Evolutionary conservation across 2,113 vertebrate genomes (phyloP), one percentile per base, ranked within the genome.

Genomic region (Pardalotus punctatus): DNA sequence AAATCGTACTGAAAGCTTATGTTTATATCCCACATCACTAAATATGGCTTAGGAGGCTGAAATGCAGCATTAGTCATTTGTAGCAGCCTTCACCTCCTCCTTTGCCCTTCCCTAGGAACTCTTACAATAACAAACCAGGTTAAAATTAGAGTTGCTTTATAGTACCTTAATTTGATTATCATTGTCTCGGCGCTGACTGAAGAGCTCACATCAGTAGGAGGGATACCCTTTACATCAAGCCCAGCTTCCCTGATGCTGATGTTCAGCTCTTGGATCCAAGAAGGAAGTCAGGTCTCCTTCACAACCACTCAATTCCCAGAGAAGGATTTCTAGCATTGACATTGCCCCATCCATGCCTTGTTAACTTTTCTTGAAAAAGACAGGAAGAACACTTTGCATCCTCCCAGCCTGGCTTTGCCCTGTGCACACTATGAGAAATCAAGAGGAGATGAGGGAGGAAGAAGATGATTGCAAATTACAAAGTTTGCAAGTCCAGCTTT

Each of bases 21-120:
- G 98, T 98, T 98, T 98, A 97, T 98, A 98, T 96, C 94, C 96
- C 97, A 88, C 76, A 92, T 95, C 97, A 96, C 98, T 98, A 99
- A 98, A 98, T 98, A 98, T 98, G 98, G 97, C 97, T 97, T 97
- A 97, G 97, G 97, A 97, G 96, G 96, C 92, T 92, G 96, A 97
- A 97, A 98, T 96, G 97, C 71, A 96, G 90, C 76, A 94, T 97
- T 96, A 97, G 96, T 97, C 97, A 97, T 92, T 95, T 69, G 92
- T 77, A 91, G 93, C 92, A 93, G 74, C 88, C 96, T 86, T 96
- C 88, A 36, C 91, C 95, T 77, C 61, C 66, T 48, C 87, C 73
- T 96, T 96, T 95, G 95, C 93, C 93, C 93, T 95, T 96, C 69
- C 93, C 80, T 64, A 66, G 10, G 33, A 79, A 74, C 74, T 65